These are phyloP conservation scores for Bombus confusus DNA, from an alignment of 1,140 invertebrate species.

Conservation along the genomic window DNA sequence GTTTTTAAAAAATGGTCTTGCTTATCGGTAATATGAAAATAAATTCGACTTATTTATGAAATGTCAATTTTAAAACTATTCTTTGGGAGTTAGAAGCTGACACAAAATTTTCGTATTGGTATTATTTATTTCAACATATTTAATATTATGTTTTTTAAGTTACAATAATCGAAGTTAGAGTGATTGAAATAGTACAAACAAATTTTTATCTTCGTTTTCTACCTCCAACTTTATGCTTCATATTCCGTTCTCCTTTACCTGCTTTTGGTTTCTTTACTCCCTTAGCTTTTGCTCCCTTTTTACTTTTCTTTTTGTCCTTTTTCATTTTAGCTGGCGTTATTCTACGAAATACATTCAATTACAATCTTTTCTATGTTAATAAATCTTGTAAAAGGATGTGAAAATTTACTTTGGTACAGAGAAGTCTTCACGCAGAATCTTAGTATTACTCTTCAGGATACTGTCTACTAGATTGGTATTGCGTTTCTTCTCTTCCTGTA, in stretches of 20 bases:
- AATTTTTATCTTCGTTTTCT: conserved; percentile 84
- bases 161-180: background rate
- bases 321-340: conserved; percentile 2
- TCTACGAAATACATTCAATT: conserved; percentile 32
- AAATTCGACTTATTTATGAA: background rate
- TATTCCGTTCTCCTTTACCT: conserved; percentile 85
- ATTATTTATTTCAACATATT: conserved; percentile 9
- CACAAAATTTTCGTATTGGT: background rate
- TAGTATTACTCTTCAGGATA: conserved; percentile 60
- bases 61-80: background rate
- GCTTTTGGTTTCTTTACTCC: conserved; percentile 84
- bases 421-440: conserved; percentile 55
- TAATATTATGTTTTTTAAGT: background rate
- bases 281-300: conserved; percentile 78
- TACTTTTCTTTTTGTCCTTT: conserved; percentile 77
- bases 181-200: background rate
- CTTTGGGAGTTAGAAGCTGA: no score
- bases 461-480: conserved; percentile 67
- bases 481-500: conserved; percentile 69
- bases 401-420: conserved; percentile 53
- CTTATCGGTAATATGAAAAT: background rate
- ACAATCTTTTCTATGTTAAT: background rate
- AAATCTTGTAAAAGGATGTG: background rate
- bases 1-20: background rate
- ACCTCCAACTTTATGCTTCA: conserved; percentile 84